phyloP scores from a whole-genome alignment of 2,113 vertebrate species.

The Chunga burmeisteri region DNA sequence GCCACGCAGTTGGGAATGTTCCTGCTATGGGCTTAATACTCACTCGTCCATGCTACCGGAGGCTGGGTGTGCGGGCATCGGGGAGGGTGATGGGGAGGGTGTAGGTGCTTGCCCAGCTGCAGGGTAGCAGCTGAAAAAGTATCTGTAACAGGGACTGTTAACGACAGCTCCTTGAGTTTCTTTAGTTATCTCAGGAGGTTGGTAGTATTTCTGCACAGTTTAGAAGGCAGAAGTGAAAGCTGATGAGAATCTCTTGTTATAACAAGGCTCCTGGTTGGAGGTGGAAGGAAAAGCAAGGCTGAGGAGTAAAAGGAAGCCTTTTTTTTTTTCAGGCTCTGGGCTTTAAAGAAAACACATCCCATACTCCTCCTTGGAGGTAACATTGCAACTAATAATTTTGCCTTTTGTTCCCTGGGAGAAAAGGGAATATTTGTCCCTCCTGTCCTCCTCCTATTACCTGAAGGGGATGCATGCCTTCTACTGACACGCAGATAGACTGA shows the following conservation, averaged over 20 bases:
- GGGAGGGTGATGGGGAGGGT: not conserved
- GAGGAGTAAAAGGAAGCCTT: not conserved
- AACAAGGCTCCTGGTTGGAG: constrained; percentile 52
- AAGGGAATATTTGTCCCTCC: not conserved
- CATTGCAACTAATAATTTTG: constrained; percentile 39
- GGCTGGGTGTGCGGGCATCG: accelerated
- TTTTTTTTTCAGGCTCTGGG: constrained; percentile 3
- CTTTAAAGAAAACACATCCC: constrained; percentile 11
- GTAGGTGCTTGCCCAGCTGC: not conserved
- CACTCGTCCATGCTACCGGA: accelerated
- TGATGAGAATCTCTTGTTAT: constrained; percentile 46
- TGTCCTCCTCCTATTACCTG: constrained; percentile 44
- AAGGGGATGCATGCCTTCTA: constrained; percentile 23
- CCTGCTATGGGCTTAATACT: not conserved
- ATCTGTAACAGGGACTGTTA: not conserved
- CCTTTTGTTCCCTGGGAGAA: constrained; percentile 12
- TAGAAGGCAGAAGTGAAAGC: constrained; percentile 54
- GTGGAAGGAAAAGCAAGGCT: not conserved
- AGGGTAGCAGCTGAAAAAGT: not conserved
- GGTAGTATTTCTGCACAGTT: constrained; percentile 51
- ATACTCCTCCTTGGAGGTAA: constrained; percentile 11
- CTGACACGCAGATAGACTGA: constrained; percentile 44
- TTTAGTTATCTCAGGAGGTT: constrained; percentile 33
- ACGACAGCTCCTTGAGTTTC: not conserved
- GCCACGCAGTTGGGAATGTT: not conserved